Base-by-base conservation (phyloP, 2,797 vertebrate species). In the Sebastes cheni region DNA sequence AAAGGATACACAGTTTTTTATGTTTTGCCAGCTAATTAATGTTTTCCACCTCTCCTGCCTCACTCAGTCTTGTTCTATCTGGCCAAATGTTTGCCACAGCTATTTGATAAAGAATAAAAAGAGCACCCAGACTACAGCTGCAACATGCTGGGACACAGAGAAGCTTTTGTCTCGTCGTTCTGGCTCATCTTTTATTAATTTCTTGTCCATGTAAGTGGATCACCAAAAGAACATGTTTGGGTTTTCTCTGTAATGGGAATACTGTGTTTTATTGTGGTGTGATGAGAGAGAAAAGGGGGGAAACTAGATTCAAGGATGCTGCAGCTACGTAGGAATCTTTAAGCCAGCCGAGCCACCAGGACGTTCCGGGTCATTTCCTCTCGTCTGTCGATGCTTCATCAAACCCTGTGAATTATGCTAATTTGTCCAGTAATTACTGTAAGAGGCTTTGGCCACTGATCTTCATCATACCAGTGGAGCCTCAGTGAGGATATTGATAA, bases 181-280 rank as follows among this genome's bases (percentile, higher is more conserved):
- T 36, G 69, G 54, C 52, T 82, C 79, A 77, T 90, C 50, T 77
- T 87, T 90, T 84, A 88, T 84, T 86, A 18, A 89, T 81, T 79
- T 60, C 73, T 83, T 69, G 56, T 77, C 68, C 52, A 8, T 77
- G 60, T 82, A 73, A 84, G 82, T 62, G 78, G 52, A 78, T 78
- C 72, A 67, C 14, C 23, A 62, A 36, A 66, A 65, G 64, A 79
- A 73, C 76, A 69, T 56, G 75, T 71, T 73, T 71, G 58, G 67
- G 42, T 72, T 22, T 62, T 72, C 61, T 80, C 39, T 65, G 12
- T 68, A 42, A 58, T 82, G 64, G 65, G 30, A 79, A 75, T 66
- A 10, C 36, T 6, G 62, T 73, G 67, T 79, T 54, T 79, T 42
- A 4, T 80, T 69, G 50, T 39, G 62, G 20, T 9, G 52, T 29